Percentiles rank a stretch among this genome's conserved stretches.
phyloP scores from a whole-genome alignment of 2,113 vertebrate species.

The Empidonax alnorum region DNA sequence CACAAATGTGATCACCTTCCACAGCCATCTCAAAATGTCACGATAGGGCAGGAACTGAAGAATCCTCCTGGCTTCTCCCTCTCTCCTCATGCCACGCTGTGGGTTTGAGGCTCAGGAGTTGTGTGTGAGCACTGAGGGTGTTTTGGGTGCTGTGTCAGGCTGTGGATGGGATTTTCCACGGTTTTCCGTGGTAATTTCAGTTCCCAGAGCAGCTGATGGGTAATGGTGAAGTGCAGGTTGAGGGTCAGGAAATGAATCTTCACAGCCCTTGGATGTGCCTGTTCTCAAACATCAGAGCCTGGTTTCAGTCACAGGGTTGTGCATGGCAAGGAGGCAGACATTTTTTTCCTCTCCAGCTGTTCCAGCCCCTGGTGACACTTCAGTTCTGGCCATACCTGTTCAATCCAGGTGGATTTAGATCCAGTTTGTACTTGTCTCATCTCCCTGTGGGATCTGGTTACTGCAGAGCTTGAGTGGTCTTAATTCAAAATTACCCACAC shows the following conservation, averaged over 20 bases:
- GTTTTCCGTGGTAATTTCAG: not conserved
- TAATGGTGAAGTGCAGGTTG: not conserved
- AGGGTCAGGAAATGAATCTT: not conserved
- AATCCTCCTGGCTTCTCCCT: not conserved
- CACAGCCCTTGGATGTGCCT: not conserved
- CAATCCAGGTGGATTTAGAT: not conserved
- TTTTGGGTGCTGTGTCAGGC: not conserved
- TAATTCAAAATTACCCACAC: not conserved
- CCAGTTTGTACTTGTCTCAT: not conserved
- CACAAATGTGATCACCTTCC: not conserved
- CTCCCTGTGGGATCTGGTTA: not conserved
- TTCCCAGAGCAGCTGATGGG: not conserved
- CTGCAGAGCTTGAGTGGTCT: not conserved
- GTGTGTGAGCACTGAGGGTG: not conserved
- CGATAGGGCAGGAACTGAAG: not conserved
- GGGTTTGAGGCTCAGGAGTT: not conserved
- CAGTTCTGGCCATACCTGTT: not conserved
- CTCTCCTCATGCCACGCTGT: not conserved
- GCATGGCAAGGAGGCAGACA: not conserved
- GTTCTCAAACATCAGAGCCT: not conserved
- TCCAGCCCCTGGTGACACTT: not conserved
- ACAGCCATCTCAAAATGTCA: not conserved
- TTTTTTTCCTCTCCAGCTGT: not conserved
- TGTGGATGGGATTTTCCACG: not conserved
- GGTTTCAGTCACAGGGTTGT: not conserved